Evolutionary conservation across 2,113 vertebrate species (phyloP), one percentile per base, ranked within the genome.

Genomic region (Cyprinus carpio): DNA sequence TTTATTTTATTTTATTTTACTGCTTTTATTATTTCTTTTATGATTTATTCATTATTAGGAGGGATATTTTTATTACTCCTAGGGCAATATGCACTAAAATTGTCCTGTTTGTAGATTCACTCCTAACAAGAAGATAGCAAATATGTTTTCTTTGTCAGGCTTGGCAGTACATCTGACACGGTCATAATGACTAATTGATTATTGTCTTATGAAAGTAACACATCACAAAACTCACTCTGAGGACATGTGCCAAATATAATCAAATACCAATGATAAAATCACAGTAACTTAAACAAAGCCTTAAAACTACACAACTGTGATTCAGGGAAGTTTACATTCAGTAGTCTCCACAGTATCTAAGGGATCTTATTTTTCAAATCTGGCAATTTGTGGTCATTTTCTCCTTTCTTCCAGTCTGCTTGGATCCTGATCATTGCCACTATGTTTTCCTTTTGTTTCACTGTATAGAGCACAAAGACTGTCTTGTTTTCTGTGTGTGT

Each of bases 401-500:
- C 12, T 81, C 23, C 20, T 15, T 23, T 84, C 31, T 58, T 49
- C 62, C 29, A 49, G 1, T 64, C 11, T 58, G 13, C 16, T 49
- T 65, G 16, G 67, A 40, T n/a, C 46, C 72, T 29, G 69, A 34
- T 46, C n/a, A 27, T 27, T 43, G 16, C 10, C 37, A 2, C 49
- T 69, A 54, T 18, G 15, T 23, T 34, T 78, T 37, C 12, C 7
- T 23, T 46, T 46, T 43, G 34, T 80, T 27, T 64, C 15, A 43
- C 64, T 72, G 29, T 62, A 87, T 40, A 81, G 29, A n/a, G 56
- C 58, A 54, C 58, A 64, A 58, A 43, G 54, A 43, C 56, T 12
- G 23, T 49, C 25, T 74, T 65, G 29, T 80, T 40, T 84, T 58
- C 40, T 51, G 49, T 80, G 51, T 46, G 18, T 25, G 12, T 40